These are phyloP conservation scores for Ecliptopera silaceata DNA, from an alignment of 2,888 invertebrate species.

Conservation along the genomic window DNA sequence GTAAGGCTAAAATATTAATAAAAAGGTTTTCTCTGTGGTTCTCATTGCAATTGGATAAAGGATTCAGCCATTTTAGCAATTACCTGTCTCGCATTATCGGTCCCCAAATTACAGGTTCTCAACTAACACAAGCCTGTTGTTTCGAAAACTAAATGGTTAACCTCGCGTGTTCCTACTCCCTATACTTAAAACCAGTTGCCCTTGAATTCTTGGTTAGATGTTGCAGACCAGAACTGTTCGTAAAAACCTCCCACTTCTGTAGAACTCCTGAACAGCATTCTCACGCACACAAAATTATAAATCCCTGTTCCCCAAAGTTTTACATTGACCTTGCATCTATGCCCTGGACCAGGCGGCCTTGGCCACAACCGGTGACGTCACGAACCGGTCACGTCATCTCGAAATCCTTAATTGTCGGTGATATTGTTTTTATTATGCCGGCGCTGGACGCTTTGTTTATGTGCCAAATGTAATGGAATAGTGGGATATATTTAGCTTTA, in stretches of 20 bases:
- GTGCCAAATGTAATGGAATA: conserved; percentile 13
- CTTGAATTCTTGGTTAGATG: neutral
- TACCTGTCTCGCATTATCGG: neutral
- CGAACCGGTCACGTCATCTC: conserved; percentile 37
- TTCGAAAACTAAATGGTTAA: no score
- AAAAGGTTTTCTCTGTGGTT: no score
- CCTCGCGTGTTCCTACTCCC: neutral
- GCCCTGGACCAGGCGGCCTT: conserved; percentile 19
- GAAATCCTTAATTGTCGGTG: conserved; percentile 3
- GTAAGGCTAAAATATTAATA: no score
- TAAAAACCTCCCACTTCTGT: neutral
- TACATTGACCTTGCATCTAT: conserved; percentile 15
- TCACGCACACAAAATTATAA: neutral
- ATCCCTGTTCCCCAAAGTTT: conserved; percentile 4
- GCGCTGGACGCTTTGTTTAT: conserved; percentile 8
- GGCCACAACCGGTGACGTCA: conserved; percentile 23
- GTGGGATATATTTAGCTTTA: neutral
- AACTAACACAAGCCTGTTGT: no score
- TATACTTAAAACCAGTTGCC: neutral
- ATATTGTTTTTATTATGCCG: conserved; percentile 12
- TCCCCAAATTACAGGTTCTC: neutral
- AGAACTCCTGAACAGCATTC: neutral
- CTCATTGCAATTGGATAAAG: no score
- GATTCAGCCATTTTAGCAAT: neutral
- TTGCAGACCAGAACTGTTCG: neutral